These are phyloP conservation scores for Octodon degus DNA, from an alignment of 2,113 vertebrate genomes.

Conservation along the genomic window DNA sequence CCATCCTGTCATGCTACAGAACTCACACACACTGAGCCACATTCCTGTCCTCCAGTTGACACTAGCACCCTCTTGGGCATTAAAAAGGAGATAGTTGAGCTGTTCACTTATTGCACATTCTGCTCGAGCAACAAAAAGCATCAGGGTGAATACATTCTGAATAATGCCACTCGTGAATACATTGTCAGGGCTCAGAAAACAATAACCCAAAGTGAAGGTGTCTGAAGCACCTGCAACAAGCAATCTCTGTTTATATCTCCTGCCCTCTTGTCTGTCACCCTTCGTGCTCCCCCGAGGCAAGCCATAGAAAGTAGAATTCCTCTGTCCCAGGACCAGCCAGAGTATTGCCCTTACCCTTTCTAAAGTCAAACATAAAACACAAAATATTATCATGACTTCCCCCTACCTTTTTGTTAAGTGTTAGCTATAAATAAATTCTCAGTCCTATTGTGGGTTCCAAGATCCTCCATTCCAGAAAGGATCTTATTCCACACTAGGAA, in stretches of 20 bases:
- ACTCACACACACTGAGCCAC: rapidly evolving
- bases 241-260: background rate
- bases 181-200: background rate
- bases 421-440: background rate
- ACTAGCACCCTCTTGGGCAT: background rate
- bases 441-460: background rate
- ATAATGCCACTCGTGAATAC: background rate
- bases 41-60: background rate
- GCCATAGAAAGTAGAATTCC: background rate
- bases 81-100: background rate
- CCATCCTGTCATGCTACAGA: background rate
- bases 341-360: background rate
- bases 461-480: background rate
- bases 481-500: background rate
- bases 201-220: background rate
- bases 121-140: background rate
- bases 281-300: background rate
- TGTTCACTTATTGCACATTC: background rate
- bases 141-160: background rate
- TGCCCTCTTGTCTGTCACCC: no score
- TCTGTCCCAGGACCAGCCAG: background rate
- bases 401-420: background rate
- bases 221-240: background rate
- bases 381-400: background rate
- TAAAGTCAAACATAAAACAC: background rate